These are phyloP conservation scores for Glyphotaelius pellucidus DNA, from an alignment of 2,888 invertebrate species.

Conservation along the genomic window DNA sequence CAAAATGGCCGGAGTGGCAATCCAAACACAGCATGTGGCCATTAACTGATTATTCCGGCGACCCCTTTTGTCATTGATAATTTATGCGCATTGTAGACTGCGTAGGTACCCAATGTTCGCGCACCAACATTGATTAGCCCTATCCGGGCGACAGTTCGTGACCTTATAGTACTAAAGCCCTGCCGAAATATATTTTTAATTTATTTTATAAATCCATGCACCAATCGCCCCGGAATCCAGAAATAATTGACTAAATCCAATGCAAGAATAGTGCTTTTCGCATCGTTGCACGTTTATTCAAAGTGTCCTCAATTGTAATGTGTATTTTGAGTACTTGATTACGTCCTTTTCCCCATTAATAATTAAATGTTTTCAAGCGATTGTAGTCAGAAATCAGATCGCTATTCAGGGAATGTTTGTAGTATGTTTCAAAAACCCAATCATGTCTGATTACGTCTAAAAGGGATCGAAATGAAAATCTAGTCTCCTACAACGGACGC, in stretches of 20 bases:
- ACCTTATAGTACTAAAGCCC: not conserved
- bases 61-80: slow-evolving; percentile 60
- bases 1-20: slow-evolving; percentile 50
- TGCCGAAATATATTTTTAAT: not conserved
- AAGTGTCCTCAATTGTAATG: slow-evolving; percentile 24
- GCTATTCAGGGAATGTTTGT: slow-evolving; percentile 6
- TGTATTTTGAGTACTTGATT: not conserved
- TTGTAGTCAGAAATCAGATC: slow-evolving; percentile 29
- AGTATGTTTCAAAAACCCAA: not conserved
- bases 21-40: slow-evolving; percentile 62
- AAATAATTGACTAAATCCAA: not conserved
- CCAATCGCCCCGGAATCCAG: not conserved
- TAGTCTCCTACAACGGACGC: too few relatives aligned
- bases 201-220: not conserved
- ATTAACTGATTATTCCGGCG: slow-evolving; percentile 62
- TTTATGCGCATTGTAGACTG: slow-evolving; percentile 63
- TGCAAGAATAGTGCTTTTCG: not conserved
- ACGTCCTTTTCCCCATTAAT: not conserved
- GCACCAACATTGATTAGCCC: slow-evolving; percentile 58
- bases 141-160: slow-evolving; percentile 47
- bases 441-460: too few relatives aligned
- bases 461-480: too few relatives aligned
- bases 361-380: not conserved
- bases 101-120: slow-evolving; percentile 50
- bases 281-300: not conserved